Base-by-base conservation (phyloP, 1,140 invertebrate species). In the Lepidurus couesii region DNA sequence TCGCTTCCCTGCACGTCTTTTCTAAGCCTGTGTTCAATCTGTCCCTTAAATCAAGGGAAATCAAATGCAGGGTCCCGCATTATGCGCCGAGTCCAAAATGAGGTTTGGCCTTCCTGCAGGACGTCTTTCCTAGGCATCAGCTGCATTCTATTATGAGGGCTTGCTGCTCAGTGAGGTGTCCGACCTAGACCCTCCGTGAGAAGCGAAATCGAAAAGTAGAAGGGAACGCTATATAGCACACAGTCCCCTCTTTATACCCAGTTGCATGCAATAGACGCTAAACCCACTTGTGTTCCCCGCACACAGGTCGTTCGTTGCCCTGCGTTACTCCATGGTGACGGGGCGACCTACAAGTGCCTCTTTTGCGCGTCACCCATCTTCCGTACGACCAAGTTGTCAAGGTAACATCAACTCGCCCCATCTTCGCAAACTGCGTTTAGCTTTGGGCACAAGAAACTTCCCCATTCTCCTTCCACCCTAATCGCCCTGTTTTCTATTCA, bases 1-100 rank as follows among this genome's bases (percentile, higher is more conserved):
- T 65, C 7, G 53, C 53, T 65, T 21, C 8, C 21, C 53, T 65
- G 53, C 53, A 65, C 53, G 7, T 65, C n/a, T 21, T 1, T 13
- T 7, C 16, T n/a, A 65, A 21, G 53, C 16, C 16, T 65, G 53
- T 65, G 53, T 65, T 65, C 3, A 65, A 16, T 65, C 53, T 65
- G 53, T 65, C 53, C 21, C 13, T 65, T 65, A 65, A 65, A 65
- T 65, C 53, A 21, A 65, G 53, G n/a, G 53, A 65, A 65, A 65
- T 65, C 53, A 65, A 21, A 65, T 65, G 53, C 53, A 65, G 53
- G 53, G 53, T 65, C 53, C 53, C 53, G 53, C 53, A 65, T 65
- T 65, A 65, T 65, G 53, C 53, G 8, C 53, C 53, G 9, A 65
- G 53, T 65, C 21, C 53, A 21, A 16, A 65, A 65, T 21, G 53